Base-by-base conservation (phyloP, 2,888 invertebrate genomes). In the Caenorhabditis drosophilae region DNA sequence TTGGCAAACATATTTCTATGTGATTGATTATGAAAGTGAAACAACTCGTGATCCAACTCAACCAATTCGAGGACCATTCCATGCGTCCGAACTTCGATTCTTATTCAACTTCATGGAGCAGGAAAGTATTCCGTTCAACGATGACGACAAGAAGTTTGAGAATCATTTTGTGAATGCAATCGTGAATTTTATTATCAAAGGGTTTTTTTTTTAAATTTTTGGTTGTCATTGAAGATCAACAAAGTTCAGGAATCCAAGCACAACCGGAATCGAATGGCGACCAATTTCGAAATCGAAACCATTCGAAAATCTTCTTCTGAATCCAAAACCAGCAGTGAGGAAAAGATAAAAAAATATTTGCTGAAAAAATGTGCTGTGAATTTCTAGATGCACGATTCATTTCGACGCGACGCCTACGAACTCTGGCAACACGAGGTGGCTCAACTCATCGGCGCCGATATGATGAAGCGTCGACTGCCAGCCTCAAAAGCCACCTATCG, bases 1-100 rank as follows among this genome's bases (percentile, higher is more conserved):
- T 18, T 73, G 73, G 73, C 59, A 59, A 38, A 70, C 70, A 2
- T 70, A 16, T 22, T 69, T 69, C 40, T 73, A 69, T 46, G 66
- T 71, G 7, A 69, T 69, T 36, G 68, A 70, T 48, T 69, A 69
- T 41, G 67, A 60, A 4, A 67, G 70, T 36, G 55, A 67, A 41
- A 61, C 62, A 1, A 67, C 61, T 0, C 50, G 52, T 9, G 69
- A 70, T 16, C 69, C 69, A 16, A 52, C 45, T 23, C 58, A 60
- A 22, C 72, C 72, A 12, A 50, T 72, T 34, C 23, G 50, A n/a
- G 72, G 73, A 20, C 64, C 66, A 23, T 66, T 62, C 56, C 73
- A 73, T 44, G 64, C 57, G 7, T 59, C 61, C 7, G 73, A 73
- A 26, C 51, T 70, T 11, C 42, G 73, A 36, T 70, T 66, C 47